phyloP scores from a whole-genome alignment of 2,888 invertebrate genomes.

The Nipponacmea schrenckii region DNA sequence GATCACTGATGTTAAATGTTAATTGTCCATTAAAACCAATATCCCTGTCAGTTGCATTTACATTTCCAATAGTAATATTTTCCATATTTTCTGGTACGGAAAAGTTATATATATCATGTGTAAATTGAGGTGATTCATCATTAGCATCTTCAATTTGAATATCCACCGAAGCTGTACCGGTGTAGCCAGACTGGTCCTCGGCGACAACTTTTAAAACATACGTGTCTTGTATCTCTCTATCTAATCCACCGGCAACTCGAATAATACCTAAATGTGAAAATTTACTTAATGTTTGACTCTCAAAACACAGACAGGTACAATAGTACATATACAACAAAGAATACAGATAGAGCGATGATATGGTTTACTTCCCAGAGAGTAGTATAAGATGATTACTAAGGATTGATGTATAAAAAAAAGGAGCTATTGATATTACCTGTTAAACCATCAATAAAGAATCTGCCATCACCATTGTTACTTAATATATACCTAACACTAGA shows the following conservation, averaged over 20 bases:
- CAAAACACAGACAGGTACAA: neutral
- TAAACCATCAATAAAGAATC: slow-evolving; percentile 8
- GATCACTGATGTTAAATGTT: slow-evolving; percentile 29
- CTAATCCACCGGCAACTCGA: slow-evolving; percentile 36
- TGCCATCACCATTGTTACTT: neutral
- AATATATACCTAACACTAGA: slow-evolving; percentile 1
- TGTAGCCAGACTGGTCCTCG: slow-evolving; percentile 29
- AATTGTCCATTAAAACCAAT: slow-evolving; percentile 27
- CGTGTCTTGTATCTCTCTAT: slow-evolving; percentile 31
- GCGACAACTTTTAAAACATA: slow-evolving; percentile 37
- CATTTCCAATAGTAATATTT: slow-evolving; percentile 17
- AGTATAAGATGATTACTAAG: slow-evolving; percentile 25
- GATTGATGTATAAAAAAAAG: too few species aligned
- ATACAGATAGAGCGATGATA: neutral
- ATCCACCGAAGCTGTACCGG: slow-evolving; percentile 24
- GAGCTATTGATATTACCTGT: neutral
- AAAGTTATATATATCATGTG: slow-evolving; percentile 15
- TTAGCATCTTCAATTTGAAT: slow-evolving; percentile 30
- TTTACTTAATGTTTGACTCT: neutral
- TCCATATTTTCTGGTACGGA: slow-evolving; percentile 24
- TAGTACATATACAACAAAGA: neutral
- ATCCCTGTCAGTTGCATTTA: slow-evolving; percentile 37
- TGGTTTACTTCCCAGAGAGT: slow-evolving; percentile 31
- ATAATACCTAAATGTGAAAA: too few species aligned
- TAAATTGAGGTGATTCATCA: slow-evolving; percentile 38